Conservation (phyloP, 2,113 vertebrate genomes). For the Protobothrops flavoviridis region DNA sequence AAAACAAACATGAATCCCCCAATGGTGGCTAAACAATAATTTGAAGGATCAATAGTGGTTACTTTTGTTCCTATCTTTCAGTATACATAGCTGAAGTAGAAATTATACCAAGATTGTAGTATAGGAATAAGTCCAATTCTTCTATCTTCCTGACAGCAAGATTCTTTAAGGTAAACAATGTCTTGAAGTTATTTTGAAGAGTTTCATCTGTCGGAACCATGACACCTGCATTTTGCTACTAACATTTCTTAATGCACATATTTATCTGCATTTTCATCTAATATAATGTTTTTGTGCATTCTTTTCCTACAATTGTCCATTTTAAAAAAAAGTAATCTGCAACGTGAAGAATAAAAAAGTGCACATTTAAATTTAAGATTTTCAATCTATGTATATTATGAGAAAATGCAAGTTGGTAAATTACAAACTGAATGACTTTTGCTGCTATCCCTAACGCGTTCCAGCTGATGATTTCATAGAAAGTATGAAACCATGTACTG, state of each 20-base stretch:
- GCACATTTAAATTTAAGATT: neutral
- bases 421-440: neutral
- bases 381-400: neutral
- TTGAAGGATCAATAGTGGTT: neutral
- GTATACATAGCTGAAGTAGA: neutral
- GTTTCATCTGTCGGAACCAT: too few relatives aligned
- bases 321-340: neutral
- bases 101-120: neutral
- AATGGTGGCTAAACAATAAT: neutral
- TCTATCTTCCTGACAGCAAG: neutral
- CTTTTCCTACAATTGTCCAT: neutral
- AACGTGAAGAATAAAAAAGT: neutral
- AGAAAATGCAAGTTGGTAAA: neutral
- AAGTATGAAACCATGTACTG: neutral
- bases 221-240: neutral
- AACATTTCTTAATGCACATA: neutral
- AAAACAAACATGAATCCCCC: neutral
- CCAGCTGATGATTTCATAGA: neutral
- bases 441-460: neutral
- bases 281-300: neutral
- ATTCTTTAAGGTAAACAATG: too few relatives aligned
- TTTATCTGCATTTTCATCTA: neutral
- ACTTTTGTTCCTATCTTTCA: neutral
- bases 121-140: neutral
- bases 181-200: too few relatives aligned